A percentile compares a stretch with the other conserved stretches of the same genome.
phyloP scores from a whole-genome alignment of 2,797 vertebrate species.

The Dendrocincla tyrannina region DNA sequence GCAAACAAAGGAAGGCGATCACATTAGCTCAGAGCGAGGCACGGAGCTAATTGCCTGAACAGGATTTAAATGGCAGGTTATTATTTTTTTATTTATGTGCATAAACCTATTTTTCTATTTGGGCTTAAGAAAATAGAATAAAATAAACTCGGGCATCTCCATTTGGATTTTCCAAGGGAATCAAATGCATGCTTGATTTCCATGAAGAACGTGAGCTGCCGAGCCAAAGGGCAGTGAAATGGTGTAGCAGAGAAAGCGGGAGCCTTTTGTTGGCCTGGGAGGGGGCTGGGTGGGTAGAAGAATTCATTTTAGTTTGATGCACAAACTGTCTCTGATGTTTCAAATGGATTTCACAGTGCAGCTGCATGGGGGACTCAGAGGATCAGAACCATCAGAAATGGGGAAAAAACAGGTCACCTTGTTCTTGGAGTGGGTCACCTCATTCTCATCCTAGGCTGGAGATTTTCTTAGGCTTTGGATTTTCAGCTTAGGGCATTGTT shows the following conservation, averaged over 20 bases:
- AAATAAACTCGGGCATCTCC: background rate
- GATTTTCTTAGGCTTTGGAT: background rate
- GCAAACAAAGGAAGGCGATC: conserved; percentile 52
- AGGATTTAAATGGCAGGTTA: conserved; percentile 48
- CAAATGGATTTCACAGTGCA: conserved; percentile 18
- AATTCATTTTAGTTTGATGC: background rate
- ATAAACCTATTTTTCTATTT: conserved; percentile 33
- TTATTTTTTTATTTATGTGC: conserved; percentile 49
- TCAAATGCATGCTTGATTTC: conserved; percentile 26
- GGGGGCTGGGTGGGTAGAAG: background rate
- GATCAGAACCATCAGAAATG: conserved; percentile 5
- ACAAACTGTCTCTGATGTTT: conserved; percentile 11
- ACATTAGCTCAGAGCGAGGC: conserved; percentile 36
- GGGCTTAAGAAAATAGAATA: conserved; percentile 15
- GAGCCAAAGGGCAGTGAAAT: conserved; percentile 8
- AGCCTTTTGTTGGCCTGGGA: background rate
- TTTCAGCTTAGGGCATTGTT: background rate
- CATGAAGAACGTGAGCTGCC: background rate
- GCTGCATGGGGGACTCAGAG: background rate
- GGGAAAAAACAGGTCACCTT: conserved; percentile 3
- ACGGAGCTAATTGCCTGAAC: conserved; percentile 56
- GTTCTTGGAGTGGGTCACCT: background rate
- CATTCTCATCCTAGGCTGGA: background rate
- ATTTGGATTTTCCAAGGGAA: conserved; percentile 11
- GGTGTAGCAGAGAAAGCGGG: background rate